Evolutionary conservation across 2,888 invertebrate species (phyloP).

Genomic region (Monopis laevigella): DNA sequence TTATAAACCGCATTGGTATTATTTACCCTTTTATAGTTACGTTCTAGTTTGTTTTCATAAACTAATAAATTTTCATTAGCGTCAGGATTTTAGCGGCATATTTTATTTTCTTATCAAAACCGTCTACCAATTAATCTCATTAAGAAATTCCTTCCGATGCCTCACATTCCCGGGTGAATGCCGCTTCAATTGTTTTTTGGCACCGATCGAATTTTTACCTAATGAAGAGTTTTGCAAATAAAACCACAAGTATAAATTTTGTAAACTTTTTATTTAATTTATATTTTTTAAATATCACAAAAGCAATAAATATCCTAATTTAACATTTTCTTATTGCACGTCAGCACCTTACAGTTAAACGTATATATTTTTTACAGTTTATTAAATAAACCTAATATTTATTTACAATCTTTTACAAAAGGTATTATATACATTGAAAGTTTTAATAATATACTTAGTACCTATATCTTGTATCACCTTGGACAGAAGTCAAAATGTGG

Average conservation of each 20-base stretch:
- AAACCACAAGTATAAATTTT: background rate
- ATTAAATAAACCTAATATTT: no score
- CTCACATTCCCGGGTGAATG: constrained; percentile 2
- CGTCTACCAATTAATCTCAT: constrained; percentile 57
- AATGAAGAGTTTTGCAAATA: background rate
- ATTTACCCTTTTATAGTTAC: no score
- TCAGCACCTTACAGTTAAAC: constrained; percentile 6
- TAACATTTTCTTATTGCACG: constrained; percentile 2
- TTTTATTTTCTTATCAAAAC: constrained; percentile 48
- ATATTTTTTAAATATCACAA: constrained; percentile 3
- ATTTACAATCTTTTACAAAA: background rate
- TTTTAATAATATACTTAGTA: no score
- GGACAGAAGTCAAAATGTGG: constrained; percentile 78
- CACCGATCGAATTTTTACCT: background rate
- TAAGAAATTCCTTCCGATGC: constrained; percentile 46
- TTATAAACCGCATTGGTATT: no score
- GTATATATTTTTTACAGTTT: no score
- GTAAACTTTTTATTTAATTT: background rate
- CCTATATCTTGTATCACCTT: constrained; percentile 23
- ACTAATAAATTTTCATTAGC: constrained; percentile 50
- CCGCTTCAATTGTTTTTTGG: background rate
- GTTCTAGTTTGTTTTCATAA: no score
- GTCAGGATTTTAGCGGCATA: constrained; percentile 36
- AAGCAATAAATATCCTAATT: constrained; percentile 6
- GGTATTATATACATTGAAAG: background rate